A percentile compares a stretch with the other conserved stretches of the same genome.
Conservation (phyloP, 2,888 invertebrate genomes). For the Myopa tessellatipennis region DNA sequence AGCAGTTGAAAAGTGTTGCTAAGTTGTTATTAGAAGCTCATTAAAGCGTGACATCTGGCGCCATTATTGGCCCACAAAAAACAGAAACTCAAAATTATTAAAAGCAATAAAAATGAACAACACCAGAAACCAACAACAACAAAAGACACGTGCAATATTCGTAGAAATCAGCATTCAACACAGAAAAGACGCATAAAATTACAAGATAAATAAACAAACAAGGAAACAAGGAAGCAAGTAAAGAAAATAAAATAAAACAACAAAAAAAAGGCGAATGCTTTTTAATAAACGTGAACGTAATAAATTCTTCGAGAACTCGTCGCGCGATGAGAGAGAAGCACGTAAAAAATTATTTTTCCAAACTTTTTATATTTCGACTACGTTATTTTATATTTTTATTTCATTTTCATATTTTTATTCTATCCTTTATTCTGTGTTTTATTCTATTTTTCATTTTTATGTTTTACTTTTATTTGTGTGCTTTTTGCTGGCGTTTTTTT, state of each 20-base stretch:
- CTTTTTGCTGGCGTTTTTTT: neutral
- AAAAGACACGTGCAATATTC: no score
- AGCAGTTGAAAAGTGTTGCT: no score
- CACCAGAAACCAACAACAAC: no score
- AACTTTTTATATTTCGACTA: neutral
- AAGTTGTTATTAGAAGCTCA: no score
- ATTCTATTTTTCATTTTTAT: neutral
- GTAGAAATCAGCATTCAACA: no score
- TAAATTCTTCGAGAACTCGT: neutral
- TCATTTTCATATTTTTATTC: no score
- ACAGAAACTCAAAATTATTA: no score
- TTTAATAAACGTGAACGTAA: slow-evolving; percentile 15
- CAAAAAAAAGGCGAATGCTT: slow-evolving; percentile 1
- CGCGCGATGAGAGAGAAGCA: neutral
- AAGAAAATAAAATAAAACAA: neutral
- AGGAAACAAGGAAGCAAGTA: neutral
- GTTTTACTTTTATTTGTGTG: neutral
- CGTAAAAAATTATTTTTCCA: slow-evolving; percentile 13
- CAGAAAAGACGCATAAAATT: neutral
- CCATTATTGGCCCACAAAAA: no score
- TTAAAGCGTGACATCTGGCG: no score
- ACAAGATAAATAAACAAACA: neutral
- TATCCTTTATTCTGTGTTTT: no score
- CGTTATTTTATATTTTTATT: no score
- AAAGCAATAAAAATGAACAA: no score